Conservation (phyloP, 2,113 vertebrate genomes). For the Cyanoderma ruficeps region DNA sequence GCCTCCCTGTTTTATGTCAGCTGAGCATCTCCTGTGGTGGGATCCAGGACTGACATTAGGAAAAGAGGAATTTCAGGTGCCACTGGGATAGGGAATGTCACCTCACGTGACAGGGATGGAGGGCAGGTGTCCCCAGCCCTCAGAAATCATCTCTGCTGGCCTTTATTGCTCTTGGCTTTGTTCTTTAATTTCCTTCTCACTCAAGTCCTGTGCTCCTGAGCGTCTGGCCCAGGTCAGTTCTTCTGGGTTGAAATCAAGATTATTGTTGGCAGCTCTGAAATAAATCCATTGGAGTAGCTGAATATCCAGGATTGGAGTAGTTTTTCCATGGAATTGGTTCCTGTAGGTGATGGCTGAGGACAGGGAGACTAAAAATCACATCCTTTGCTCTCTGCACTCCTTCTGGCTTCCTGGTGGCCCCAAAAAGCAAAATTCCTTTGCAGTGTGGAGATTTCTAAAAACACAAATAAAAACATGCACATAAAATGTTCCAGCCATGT, state of each 20-base stretch:
- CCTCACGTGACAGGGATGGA: background rate
- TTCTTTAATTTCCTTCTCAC: background rate
- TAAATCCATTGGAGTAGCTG: background rate
- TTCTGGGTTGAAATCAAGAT: background rate
- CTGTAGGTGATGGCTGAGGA: background rate
- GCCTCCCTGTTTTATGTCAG: background rate
- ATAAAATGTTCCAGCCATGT: background rate
- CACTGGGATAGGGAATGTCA: background rate
- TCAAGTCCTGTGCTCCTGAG: background rate
- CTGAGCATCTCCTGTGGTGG: background rate
- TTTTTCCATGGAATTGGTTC: background rate
- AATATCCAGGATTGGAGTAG: fast-evolving
- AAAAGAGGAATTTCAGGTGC: background rate
- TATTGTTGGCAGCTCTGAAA: background rate
- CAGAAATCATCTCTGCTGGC: background rate
- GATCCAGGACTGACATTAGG: background rate
- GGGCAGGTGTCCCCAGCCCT: background rate
- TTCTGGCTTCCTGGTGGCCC: background rate
- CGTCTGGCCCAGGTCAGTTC: background rate
- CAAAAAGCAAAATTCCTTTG: background rate
- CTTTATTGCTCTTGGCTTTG: background rate
- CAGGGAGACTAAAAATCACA: background rate
- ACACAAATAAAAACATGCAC: background rate
- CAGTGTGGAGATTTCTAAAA: background rate
- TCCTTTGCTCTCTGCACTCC: background rate